These are phyloP conservation scores for Calephelis perditalis DNA, from an alignment of 2,888 invertebrate species.

Conservation along the genomic window DNA sequence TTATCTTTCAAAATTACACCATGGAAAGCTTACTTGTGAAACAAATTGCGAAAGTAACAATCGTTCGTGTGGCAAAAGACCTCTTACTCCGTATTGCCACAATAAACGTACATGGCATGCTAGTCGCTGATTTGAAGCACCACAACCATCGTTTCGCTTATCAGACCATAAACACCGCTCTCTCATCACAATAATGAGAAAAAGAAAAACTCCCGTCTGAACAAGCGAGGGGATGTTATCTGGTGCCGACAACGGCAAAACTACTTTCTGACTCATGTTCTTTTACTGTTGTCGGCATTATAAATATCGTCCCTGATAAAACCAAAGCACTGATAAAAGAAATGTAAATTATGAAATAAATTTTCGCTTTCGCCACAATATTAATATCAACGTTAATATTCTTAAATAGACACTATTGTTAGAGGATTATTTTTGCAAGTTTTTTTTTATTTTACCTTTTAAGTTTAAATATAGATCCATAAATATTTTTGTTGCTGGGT, in stretches of 20 bases:
- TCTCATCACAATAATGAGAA: slow-evolving; percentile 28
- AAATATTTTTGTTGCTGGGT: too few species aligned
- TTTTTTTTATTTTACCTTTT: neutral
- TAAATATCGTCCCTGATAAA: slow-evolving; percentile 65
- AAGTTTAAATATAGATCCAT: neutral
- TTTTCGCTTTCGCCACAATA: slow-evolving; percentile 27
- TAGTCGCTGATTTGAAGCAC: slow-evolving; percentile 75
- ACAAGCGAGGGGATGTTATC: slow-evolving; percentile 62
- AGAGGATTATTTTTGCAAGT: slow-evolving; percentile 8
- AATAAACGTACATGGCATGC: slow-evolving; percentile 68
- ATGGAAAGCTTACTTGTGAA: neutral
- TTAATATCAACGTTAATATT: slow-evolving; percentile 25
- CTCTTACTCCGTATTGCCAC: slow-evolving; percentile 72
- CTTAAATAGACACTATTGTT: slow-evolving; percentile 18
- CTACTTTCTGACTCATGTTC: slow-evolving; percentile 31
- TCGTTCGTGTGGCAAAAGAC: slow-evolving; percentile 48
- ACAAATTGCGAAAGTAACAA: slow-evolving; percentile 47
- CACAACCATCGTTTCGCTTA: slow-evolving; percentile 69
- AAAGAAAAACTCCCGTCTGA: slow-evolving; percentile 39
- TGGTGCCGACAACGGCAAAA: slow-evolving; percentile 52
- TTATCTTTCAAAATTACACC: too few species aligned
- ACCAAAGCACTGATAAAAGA: slow-evolving; percentile 60
- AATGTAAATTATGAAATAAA: slow-evolving; percentile 33
- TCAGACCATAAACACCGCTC: slow-evolving; percentile 37
- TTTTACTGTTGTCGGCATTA: slow-evolving; percentile 50